These are phyloP conservation scores for Liodrosophila aerea DNA, from an alignment of 2,888 invertebrate genomes.

Conservation along the genomic window DNA sequence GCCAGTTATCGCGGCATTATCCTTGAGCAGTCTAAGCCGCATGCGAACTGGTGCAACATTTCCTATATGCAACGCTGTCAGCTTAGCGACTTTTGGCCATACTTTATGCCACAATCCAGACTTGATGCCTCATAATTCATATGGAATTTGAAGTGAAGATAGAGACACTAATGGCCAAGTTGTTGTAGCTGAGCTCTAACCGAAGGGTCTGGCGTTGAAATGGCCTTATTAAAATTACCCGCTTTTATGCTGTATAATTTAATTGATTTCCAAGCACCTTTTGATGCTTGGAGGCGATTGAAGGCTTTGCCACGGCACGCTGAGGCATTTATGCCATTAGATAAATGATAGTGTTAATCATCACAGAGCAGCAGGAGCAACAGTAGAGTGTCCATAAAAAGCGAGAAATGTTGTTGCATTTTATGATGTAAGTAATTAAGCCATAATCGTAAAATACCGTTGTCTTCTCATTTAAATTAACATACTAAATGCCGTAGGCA, in stretches of 20 bases:
- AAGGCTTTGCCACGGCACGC: slow-evolving; percentile 13
- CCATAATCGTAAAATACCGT: slow-evolving; percentile 78
- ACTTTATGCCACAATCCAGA: slow-evolving; percentile 41
- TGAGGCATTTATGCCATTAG: slow-evolving; percentile 52
- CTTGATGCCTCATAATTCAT: slow-evolving; percentile 58
- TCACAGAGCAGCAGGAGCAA: slow-evolving; percentile 7
- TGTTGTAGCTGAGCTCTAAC: slow-evolving; percentile 6
- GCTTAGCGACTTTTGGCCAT: slow-evolving; percentile 38
- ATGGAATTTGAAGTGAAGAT: slow-evolving; percentile 40
- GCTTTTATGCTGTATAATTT: slow-evolving; percentile 48
- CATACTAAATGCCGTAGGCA: slow-evolving; percentile 52
- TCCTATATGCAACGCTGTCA: slow-evolving; percentile 48
- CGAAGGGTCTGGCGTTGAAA: slow-evolving; percentile 11
- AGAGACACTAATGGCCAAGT: slow-evolving; percentile 45
- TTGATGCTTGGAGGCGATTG: slow-evolving; percentile 4
- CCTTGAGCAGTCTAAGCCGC: slow-evolving; percentile 3
- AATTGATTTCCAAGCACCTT: slow-evolving; percentile 71
- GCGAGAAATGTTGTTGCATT: slow-evolving; percentile 45
- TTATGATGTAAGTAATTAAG: slow-evolving; percentile 72
- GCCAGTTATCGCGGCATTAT: no score
- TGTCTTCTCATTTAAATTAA: slow-evolving; percentile 73
- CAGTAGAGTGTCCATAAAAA: slow-evolving; percentile 38
- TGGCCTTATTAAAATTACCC: slow-evolving; percentile 44
- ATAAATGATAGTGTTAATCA: slow-evolving; percentile 72
- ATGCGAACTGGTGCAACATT: slow-evolving; percentile 38